Conservation (phyloP, 2,113 vertebrate genomes). For the Lycaon pictus region DNA sequence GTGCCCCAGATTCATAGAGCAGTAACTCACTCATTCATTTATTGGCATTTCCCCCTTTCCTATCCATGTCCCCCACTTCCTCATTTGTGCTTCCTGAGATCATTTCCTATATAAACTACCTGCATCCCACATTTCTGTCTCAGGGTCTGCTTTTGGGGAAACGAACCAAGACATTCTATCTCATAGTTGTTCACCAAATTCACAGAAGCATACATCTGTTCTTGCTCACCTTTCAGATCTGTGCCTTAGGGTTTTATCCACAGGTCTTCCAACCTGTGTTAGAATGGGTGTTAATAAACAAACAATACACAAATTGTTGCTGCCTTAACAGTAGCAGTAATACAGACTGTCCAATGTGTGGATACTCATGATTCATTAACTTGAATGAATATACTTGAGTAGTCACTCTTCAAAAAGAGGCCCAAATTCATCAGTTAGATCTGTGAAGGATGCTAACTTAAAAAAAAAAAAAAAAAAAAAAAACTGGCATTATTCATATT, state of each 20-base stretch:
- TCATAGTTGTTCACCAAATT: slow-evolving; percentile 40
- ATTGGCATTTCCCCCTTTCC: background rate
- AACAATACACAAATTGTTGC: background rate
- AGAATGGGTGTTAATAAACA: background rate
- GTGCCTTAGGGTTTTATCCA: background rate
- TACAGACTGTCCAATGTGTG: background rate
- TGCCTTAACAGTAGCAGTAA: background rate
- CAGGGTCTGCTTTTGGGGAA: background rate
- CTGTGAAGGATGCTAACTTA: background rate
- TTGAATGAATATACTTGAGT: background rate
- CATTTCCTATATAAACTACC: background rate
- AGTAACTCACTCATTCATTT: background rate
- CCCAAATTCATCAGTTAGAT: background rate
- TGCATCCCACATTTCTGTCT: background rate
- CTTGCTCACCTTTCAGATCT: background rate
- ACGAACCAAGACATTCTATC: background rate
- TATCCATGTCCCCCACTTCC: background rate
- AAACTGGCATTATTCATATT: background rate
- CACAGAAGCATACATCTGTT: background rate
- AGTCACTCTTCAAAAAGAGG: slow-evolving; percentile 56
- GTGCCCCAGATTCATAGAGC: background rate
- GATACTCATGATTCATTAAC: background rate
- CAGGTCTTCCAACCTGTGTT: background rate
- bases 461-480: background rate
- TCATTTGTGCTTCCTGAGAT: background rate